Percentiles rank a stretch among this genome's conserved stretches.
Evolutionary conservation across 2,797 vertebrate species (phyloP).

Genomic region (Sebastes taczanowskii): DNA sequence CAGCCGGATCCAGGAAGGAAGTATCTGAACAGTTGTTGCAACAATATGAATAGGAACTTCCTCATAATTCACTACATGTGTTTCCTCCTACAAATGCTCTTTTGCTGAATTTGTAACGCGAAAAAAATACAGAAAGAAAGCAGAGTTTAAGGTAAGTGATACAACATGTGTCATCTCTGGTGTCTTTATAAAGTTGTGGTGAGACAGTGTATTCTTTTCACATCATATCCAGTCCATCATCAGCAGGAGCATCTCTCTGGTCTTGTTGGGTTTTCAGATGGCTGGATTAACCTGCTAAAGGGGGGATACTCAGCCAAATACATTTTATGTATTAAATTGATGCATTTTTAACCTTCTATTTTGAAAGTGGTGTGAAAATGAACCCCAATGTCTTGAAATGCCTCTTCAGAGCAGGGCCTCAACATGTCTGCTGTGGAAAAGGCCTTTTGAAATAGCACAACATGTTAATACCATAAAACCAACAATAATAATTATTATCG

Average conservation of each 20-base stretch:
- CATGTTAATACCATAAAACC: too few species aligned
- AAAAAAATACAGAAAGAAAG: not conserved
- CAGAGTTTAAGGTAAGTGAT: conserved; percentile 47
- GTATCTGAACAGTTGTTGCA: conserved; percentile 41
- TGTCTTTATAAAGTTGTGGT: not conserved
- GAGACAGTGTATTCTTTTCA: not conserved
- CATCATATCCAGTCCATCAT: not conserved
- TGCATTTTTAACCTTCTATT: too few species aligned
- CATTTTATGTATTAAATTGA: too few species aligned
- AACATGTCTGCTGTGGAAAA: too few species aligned
- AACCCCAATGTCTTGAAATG: too few species aligned
- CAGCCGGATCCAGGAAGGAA: conserved; percentile 69
- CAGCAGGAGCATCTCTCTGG: not conserved
- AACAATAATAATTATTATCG: too few species aligned
- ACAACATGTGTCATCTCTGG: not conserved
- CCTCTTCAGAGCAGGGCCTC: too few species aligned
- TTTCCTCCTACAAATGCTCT: conserved; percentile 6
- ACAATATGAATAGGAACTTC: conserved; percentile 46
- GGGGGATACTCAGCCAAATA: too few species aligned
- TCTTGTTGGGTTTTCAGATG: not conserved
- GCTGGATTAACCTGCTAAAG: too few species aligned
- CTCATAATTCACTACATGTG: conserved; percentile 26
- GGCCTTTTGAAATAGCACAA: too few species aligned
- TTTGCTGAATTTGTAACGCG: not conserved
- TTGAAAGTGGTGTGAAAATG: too few species aligned